Conservation (phyloP, 1,140 invertebrate species). For the Drosophila novamexicana region DNA sequence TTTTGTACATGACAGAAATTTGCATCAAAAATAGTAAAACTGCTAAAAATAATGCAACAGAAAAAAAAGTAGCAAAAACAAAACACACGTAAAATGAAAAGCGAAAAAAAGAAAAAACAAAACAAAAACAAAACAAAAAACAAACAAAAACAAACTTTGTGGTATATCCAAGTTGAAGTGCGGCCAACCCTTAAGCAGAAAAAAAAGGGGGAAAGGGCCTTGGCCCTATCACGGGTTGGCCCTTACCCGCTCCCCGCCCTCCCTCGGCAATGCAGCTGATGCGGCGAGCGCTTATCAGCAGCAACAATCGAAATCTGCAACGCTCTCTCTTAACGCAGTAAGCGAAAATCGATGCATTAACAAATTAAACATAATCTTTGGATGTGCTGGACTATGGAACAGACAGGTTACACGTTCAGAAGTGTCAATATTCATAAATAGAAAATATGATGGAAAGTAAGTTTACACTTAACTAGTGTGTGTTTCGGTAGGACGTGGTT, state of each 20-base stretch:
- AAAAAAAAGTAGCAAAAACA: background rate
- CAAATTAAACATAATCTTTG: constrained; percentile 16
- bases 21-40: constrained; percentile 26
- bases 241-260: background rate
- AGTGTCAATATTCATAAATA: too few relatives aligned
- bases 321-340: constrained; percentile 37
- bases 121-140: background rate
- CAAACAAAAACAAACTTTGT: constrained; percentile 18
- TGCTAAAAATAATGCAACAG: constrained; percentile 28
- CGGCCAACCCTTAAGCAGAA: constrained; percentile 8
- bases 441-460: too few relatives aligned
- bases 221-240: constrained; percentile 24
- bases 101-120: constrained; percentile 6
- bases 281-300: constrained; percentile 54
- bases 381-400: constrained; percentile 6
- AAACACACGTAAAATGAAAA: constrained; percentile 15
- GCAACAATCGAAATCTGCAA: constrained; percentile 49
- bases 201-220: constrained; percentile 13
- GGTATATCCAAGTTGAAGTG: constrained; percentile 2
- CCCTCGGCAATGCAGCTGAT: constrained; percentile 1
- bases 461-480: too few relatives aligned
- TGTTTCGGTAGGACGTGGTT: too few relatives aligned
- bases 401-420: constrained; percentile 1
- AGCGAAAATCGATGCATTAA: constrained; percentile 65
- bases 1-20: constrained; percentile 13